Evolutionary conservation across 2,797 vertebrate genomes (phyloP).

Genomic region (Manis pentadactyla): DNA sequence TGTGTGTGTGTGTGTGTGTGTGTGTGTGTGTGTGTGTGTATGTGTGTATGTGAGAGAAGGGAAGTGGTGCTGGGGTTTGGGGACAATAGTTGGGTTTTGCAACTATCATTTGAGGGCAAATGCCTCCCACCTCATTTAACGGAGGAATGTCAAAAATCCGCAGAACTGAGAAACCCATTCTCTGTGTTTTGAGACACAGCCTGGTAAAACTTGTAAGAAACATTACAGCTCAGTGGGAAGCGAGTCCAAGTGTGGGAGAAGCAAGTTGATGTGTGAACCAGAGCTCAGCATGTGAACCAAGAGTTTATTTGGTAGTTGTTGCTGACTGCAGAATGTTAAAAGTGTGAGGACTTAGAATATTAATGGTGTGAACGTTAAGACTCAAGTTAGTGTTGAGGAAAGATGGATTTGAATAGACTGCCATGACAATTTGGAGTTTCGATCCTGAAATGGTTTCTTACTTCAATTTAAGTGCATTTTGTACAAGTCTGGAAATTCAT

Average conservation of each 20-base stretch:
- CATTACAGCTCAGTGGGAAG: conserved; percentile 22
- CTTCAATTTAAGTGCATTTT: background rate
- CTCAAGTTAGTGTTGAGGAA: background rate
- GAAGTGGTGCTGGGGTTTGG: background rate
- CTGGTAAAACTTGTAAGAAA: background rate
- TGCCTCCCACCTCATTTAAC: conserved; percentile 38
- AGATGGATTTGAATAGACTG: background rate
- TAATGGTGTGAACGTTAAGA: background rate
- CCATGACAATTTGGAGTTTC: conserved; percentile 11
- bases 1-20: background rate
- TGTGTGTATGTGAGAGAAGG: background rate
- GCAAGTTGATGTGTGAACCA: accelerated
- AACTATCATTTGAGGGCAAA: background rate
- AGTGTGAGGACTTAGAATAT: background rate
- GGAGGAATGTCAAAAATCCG: conserved; percentile 2
- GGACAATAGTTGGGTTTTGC: background rate
- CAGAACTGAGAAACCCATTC: background rate
- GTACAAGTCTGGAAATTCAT: background rate
- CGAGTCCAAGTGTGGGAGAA: background rate
- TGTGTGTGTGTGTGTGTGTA: background rate
- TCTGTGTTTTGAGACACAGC: conserved; percentile 1
- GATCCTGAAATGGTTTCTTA: background rate
- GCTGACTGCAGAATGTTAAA: background rate
- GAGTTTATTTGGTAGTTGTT: conserved; percentile 45
- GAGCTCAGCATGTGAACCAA: conserved; percentile 48